Conservation (phyloP, 2,888 invertebrate genomes). For the Chromoteleia sp. region DNA sequence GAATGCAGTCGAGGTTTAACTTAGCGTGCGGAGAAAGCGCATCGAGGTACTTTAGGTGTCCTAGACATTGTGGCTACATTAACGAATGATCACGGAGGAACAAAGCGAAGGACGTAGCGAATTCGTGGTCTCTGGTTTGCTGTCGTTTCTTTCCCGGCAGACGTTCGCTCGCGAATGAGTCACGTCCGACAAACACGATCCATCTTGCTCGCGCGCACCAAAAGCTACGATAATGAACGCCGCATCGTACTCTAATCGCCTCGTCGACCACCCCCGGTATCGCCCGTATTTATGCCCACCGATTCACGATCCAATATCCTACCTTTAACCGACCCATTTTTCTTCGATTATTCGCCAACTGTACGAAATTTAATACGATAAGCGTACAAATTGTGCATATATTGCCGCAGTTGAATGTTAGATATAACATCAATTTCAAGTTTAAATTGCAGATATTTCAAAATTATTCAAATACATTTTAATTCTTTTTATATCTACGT, state of each 20-base stretch:
- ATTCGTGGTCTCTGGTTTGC: slow-evolving; percentile 48
- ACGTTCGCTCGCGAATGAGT: slow-evolving; percentile 29
- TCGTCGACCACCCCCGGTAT: slow-evolving; percentile 1
- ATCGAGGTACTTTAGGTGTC: slow-evolving; percentile 50
- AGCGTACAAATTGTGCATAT: slow-evolving; percentile 34
- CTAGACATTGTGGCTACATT: slow-evolving; percentile 56
- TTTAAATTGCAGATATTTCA: too few species aligned
- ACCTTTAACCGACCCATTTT: slow-evolving; percentile 22
- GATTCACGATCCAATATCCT: slow-evolving; percentile 35
- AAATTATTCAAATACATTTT: too few species aligned
- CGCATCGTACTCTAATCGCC: slow-evolving; percentile 17
- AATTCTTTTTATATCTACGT: too few species aligned
- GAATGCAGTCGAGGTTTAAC: slow-evolving; percentile 44
- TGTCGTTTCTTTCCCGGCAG: slow-evolving; percentile 26
- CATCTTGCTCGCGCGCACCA: slow-evolving; percentile 14
- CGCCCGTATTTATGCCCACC: slow-evolving; percentile 14
- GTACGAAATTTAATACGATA: slow-evolving; percentile 28
- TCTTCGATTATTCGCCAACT: slow-evolving; percentile 25
- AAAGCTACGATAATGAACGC: slow-evolving; percentile 44
- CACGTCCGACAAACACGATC: slow-evolving; percentile 48
- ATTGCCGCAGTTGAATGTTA: slow-evolving; percentile 20
- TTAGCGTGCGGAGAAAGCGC: slow-evolving; percentile 40
- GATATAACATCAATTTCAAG: too few species aligned
- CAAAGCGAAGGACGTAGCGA: slow-evolving; percentile 32
- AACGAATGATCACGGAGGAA: slow-evolving; percentile 52